Evolutionary conservation across 2,113 vertebrate genomes (phyloP).

Genomic region (Microcebus griseorufus): DNA sequence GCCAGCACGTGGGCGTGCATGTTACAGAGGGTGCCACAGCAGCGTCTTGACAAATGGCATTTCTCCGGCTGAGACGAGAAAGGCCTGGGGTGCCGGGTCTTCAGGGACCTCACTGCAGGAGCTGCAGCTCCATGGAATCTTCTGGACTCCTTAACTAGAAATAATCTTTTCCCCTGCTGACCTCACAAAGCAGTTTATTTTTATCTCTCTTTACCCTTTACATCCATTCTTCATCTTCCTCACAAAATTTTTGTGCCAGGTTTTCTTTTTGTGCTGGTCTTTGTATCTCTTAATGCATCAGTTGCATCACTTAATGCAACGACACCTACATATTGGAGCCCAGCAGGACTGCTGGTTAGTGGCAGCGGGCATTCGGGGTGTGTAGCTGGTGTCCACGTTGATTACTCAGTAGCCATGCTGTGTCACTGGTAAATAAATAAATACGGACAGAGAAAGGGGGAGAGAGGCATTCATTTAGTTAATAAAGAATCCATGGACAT

Average conservation of each 20-base stretch:
- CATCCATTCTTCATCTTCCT: neutral
- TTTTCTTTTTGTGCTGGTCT: neutral
- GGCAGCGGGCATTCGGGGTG: neutral
- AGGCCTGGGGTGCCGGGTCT: neutral
- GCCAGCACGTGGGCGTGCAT: too few species aligned
- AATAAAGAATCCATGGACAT: neutral
- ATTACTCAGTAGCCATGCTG: neutral
- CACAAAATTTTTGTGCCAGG: neutral
- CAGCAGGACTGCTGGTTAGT: neutral
- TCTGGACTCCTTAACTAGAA: neutral
- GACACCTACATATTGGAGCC: neutral
- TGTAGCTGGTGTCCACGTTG: neutral
- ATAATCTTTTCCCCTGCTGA: neutral
- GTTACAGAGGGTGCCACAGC: neutral
- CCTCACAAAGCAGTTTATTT: neutral
- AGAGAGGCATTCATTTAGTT: neutral
- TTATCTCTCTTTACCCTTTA: neutral
- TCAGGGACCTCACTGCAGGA: neutral
- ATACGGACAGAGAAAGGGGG: neutral
- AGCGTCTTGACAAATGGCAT: neutral
- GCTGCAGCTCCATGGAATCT: neutral
- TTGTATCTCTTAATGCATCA: neutral
- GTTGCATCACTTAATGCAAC: neutral
- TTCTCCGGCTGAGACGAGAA: neutral
- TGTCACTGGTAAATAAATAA: neutral